Base-by-base conservation (phyloP, 2,888 invertebrate genomes). In the Diploptera punctata region DNA sequence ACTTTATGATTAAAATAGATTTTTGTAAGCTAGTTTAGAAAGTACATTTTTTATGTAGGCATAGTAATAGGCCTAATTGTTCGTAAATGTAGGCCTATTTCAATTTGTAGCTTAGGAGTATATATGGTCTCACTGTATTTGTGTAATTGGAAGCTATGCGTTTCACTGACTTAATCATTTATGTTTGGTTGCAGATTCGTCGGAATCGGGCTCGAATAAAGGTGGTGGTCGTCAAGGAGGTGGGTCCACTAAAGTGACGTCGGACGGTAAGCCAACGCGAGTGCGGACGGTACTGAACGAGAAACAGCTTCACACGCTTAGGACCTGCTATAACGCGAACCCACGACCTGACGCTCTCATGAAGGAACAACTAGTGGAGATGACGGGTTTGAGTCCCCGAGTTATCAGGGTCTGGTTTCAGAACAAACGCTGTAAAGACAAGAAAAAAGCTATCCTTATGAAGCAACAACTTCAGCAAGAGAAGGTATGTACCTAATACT, bases 361-460 rank as follows among this genome's bases (percentile, higher is more conserved):
- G 96, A 99, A 99, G 86, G 99, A 99, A 83, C 98, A 99, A 83
- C 89, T 99, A 75, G 98, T 98, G 52, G 99, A 99, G 85, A 98
- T 99, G 98, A 99, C 99, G 18, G 92, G 96, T 0, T 90, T 99
- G 68, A 97, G 96, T 80, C 98, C 99, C 21, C 87, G 99, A 18
- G 99, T 99, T 78, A 99, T 99, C 82, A 89, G 99, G 81, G 99
- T 99, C 73, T 99, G 99, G 99, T 99, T 99, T 88, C 98, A 98
- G 85, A 98, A 98, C 85, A 98, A 98, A 83, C 88, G 98, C 76
- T 98, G 97, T 87, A 98, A 98, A 84, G 97, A 98, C 86, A 98
- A 98, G 87, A 98, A 98, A 87, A 93, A 96, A 83, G 97, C 97
- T 70, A 93, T 98, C 67, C 92, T 97, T 80, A 92, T 98, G 89